phyloP scores from a whole-genome alignment of 1,140 invertebrate species.

The Tetraneura akinire region DNA sequence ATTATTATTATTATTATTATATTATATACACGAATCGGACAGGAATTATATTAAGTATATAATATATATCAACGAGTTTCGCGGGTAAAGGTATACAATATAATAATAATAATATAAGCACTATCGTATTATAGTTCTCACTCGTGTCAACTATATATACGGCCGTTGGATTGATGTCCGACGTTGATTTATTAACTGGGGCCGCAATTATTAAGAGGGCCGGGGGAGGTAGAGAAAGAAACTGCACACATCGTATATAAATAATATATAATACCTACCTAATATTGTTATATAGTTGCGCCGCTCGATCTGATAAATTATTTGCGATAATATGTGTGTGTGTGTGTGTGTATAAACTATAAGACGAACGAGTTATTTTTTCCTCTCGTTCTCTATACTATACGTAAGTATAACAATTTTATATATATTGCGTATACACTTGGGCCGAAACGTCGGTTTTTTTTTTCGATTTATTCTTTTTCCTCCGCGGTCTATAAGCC shows the following conservation, averaged over 20 bases:
- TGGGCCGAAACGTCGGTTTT: neutral
- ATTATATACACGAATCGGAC: no score
- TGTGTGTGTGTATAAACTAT: no score
- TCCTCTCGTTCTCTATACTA: neutral
- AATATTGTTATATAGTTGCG: neutral
- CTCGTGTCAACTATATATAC: slow-evolving; percentile 25
- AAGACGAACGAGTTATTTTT: slow-evolving; percentile 24
- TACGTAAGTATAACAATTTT: no score
- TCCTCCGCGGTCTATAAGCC: no score
- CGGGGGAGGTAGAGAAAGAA: slow-evolving; percentile 11
- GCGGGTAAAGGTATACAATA: neutral
- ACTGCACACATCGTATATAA: neutral
- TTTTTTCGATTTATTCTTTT: neutral
- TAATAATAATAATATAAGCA: neutral
- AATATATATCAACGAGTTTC: neutral
- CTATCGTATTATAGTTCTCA: slow-evolving; percentile 11
- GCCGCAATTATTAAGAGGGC: slow-evolving; percentile 44
- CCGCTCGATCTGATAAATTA: slow-evolving; percentile 50
- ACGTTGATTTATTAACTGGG: slow-evolving; percentile 44
- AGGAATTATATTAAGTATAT: no score
- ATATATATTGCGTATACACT: no score
- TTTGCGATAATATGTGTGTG: no score
- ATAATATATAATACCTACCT: no score
- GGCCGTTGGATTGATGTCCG: slow-evolving; percentile 35
- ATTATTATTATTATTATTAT: no score